Evolutionary conservation across 1,140 invertebrate species (phyloP).

Genomic region (Mercenaria mercenaria): DNA sequence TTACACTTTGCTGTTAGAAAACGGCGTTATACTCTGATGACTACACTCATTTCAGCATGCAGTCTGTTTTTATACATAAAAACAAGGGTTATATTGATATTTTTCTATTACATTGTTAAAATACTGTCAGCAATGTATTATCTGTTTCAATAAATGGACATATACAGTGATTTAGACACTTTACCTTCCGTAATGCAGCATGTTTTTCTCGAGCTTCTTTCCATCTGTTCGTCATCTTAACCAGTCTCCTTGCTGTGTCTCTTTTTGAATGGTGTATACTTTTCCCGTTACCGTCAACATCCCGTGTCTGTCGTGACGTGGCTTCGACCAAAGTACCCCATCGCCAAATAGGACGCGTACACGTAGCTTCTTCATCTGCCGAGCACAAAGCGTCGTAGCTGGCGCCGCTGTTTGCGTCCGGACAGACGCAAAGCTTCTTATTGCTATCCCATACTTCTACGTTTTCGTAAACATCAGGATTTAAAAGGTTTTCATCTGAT

Average conservation of each 20-base stretch:
- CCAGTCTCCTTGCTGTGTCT: neutral
- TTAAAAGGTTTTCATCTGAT: constrained; percentile 28
- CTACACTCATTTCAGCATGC: too few relatives aligned
- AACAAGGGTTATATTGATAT: too few relatives aligned
- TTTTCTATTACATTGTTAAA: too few relatives aligned
- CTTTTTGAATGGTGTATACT: neutral
- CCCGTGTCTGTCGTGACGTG: neutral
- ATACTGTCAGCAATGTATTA: too few relatives aligned
- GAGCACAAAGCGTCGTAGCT: neutral
- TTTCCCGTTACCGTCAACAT: neutral
- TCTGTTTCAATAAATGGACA: too few relatives aligned
- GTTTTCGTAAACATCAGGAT: neutral
- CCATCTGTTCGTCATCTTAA: constrained; percentile 2
- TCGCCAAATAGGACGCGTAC: neutral
- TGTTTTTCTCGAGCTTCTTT: neutral
- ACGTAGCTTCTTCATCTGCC: constrained; percentile 1
- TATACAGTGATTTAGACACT: too few relatives aligned
- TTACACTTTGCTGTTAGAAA: too few relatives aligned
- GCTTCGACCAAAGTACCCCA: neutral
- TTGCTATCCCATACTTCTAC: neutral
- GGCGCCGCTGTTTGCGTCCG: neutral
- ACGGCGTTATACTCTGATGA: too few relatives aligned
- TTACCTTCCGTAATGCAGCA: neutral
- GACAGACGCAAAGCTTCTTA: constrained; percentile 20
- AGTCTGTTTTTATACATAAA: too few relatives aligned